These are phyloP conservation scores for Oceanites oceanicus DNA, from an alignment of 2,113 vertebrate genomes.

Conservation along the genomic window DNA sequence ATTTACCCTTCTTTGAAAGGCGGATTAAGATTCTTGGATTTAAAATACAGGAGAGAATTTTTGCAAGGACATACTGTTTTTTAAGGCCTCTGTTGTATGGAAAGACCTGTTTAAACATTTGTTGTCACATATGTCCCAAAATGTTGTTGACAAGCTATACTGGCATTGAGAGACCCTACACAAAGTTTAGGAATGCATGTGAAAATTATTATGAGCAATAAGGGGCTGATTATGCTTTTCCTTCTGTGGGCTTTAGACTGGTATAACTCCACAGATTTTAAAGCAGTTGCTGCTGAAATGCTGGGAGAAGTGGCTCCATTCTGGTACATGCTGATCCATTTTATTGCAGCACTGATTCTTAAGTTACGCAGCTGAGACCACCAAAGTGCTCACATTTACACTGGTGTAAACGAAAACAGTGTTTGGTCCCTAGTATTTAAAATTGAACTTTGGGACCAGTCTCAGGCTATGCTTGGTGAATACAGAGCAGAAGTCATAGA, in stretches of 20 bases:
- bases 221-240: slow-evolving; percentile 25
- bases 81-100: not conserved
- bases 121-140: slow-evolving; percentile 58
- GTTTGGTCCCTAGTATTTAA: not conserved
- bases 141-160: slow-evolving; percentile 64
- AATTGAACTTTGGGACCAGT: not conserved
- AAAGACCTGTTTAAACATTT: slow-evolving; percentile 64
- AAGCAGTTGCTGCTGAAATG: not conserved
- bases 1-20: slow-evolving; percentile 10
- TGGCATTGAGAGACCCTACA: slow-evolving; percentile 60
- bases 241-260: slow-evolving; percentile 20
- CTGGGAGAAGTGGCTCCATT: not conserved
- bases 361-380: not conserved
- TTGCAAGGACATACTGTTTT: slow-evolving; percentile 40
- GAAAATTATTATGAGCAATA: slow-evolving; percentile 22
- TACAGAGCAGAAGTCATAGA: not conserved
- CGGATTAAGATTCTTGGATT: slow-evolving; percentile 48
- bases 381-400: not conserved
- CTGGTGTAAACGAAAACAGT: not conserved
- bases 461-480: not conserved
- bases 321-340: not conserved
- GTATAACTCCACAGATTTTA: slow-evolving; percentile 7
- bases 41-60: slow-evolving; percentile 30
- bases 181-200: slow-evolving; percentile 56
- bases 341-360: not conserved